Base-by-base conservation (phyloP, 2,797 vertebrate species). In the Bovichtus variegatus region DNA sequence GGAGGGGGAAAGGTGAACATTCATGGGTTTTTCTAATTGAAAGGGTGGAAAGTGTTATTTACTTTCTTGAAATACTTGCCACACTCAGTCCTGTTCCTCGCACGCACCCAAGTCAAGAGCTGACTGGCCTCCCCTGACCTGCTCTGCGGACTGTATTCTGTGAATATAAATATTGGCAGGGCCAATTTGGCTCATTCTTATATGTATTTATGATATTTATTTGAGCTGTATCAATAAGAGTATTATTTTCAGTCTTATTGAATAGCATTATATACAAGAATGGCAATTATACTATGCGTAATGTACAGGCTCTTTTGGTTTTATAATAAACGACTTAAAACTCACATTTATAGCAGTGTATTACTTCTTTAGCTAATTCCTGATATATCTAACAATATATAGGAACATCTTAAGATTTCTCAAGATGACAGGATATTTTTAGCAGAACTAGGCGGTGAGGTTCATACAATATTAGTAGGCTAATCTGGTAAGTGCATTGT, bases 91-190 rank as follows among this genome's bases (percentile, higher is more conserved):
- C 73, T 15, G n/a, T 78, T 85, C 82, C 66, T 84, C 40, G 83
- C 92, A 91, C 88, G 86, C 82, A 80, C 73, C 86, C 58, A 78
- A 78, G 86, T 80, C 84, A 85, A 87, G 87, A 92, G 87, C 87
- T 89, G 89, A 81, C 73, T 82, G 87, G 63, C 84, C 67, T 86
- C 85, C 81, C 82, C 78, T 76, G 74, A 84, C 82, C 88, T 90
- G 86, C 88, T 91, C 91, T 86, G 90, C 83, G 69, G 93, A 95
- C 92, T 95, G 92, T 96, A 96, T 96, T 96, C 95, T 96, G 93
- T 96, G 95, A 96, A 96, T 96, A 95, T 95, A 90, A 92, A 92
- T 86, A 91, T 82, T 83, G 81, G 82, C 90, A 92, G 94, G 86
- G 93, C 93, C 92, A 88, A 83, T 95, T 93, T 83, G 92, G 93